Conservation (phyloP, 2,888 invertebrate species). For the Drosophila kokeensis region DNA sequence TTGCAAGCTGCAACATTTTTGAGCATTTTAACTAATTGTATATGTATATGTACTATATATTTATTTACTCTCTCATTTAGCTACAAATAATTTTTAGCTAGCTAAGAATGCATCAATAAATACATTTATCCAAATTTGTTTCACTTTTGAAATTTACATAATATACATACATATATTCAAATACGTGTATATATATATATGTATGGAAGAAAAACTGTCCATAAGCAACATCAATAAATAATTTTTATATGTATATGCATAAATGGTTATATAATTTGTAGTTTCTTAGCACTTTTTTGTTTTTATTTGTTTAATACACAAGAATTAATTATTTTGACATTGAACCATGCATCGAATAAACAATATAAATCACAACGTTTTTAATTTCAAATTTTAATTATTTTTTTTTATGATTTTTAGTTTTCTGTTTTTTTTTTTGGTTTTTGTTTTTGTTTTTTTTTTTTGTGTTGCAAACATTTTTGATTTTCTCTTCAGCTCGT, state of each 20-base stretch:
- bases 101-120: constrained; percentile 78
- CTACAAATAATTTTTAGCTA: constrained; percentile 62
- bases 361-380: constrained; percentile 77
- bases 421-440: constrained; percentile 9
- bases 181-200: constrained; percentile 31
- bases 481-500: constrained; percentile 39
- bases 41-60: constrained; percentile 15
- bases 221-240: constrained; percentile 71
- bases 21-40: constrained; percentile 36
- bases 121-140: constrained; percentile 68
- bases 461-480: constrained; percentile 29
- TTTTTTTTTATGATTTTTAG: constrained; percentile 18
- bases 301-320: constrained; percentile 38
- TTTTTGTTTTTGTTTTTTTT: neutral
- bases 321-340: constrained; percentile 55
- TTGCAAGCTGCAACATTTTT: constrained; percentile 40
- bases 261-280: constrained; percentile 30
- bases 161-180: constrained; percentile 27
- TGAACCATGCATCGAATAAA: constrained; percentile 72
- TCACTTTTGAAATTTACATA: constrained; percentile 29
- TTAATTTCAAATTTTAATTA: constrained; percentile 55
- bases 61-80: constrained; percentile 38
- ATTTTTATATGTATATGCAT: constrained; percentile 45
- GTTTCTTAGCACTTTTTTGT: constrained; percentile 36
- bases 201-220: constrained; percentile 82